Evolutionary conservation across 2,888 invertebrate genomes (phyloP).

Genomic region (Heliconius aoede): DNA sequence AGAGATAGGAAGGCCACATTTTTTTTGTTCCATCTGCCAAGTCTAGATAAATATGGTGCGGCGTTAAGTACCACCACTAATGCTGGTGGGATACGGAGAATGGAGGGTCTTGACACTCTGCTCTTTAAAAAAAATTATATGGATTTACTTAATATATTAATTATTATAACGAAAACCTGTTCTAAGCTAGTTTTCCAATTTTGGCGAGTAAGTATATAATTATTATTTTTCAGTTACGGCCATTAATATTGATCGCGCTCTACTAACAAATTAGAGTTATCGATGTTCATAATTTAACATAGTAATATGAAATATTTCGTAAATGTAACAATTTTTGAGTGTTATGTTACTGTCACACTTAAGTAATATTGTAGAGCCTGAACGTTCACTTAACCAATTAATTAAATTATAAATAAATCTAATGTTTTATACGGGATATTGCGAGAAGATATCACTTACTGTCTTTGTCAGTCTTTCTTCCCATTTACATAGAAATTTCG

Average conservation of each 20-base stretch:
- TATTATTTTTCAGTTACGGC: background rate
- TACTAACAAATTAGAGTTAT: constrained; percentile 15
- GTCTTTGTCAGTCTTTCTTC: background rate
- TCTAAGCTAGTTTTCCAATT: background rate
- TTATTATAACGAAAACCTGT: background rate
- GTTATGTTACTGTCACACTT: background rate
- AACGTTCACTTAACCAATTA: no score
- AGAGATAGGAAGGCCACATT: no score
- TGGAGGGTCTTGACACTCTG: no score
- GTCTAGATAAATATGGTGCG: no score
- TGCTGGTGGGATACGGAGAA: no score
- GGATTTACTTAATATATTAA: background rate
- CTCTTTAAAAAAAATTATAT: background rate
- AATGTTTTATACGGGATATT: no score
- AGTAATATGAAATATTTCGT: constrained; percentile 1
- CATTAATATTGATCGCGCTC: constrained; percentile 11
- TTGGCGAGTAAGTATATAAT: background rate
- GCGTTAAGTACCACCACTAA: no score
- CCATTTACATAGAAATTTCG: no score
- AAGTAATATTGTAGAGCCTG: background rate
- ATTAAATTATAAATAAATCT: no score
- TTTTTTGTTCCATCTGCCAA: no score
- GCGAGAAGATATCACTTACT: background rate
- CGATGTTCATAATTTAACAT: background rate
- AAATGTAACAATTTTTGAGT: constrained; percentile 6